A percentile compares a stretch with the other conserved stretches of the same genome.
Evolutionary conservation across 2,888 invertebrate species (phyloP).

Genomic region (Julus scandinavius): DNA sequence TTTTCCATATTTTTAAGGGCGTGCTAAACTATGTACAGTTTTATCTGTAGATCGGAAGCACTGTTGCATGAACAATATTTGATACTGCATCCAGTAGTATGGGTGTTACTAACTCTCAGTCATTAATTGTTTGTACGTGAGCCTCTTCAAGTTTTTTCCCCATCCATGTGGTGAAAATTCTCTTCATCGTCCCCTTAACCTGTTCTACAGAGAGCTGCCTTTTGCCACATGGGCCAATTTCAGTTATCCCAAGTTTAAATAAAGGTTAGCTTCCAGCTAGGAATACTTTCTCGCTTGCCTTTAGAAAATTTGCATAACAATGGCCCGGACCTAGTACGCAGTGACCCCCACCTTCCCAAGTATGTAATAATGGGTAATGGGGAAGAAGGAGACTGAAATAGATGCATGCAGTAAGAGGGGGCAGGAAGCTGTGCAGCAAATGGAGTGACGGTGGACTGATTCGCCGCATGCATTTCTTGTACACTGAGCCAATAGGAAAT

Average conservation of each 20-base stretch:
- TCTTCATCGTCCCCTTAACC: too few species aligned
- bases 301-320: background rate
- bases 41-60: too few species aligned
- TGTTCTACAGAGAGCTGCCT: too few species aligned
- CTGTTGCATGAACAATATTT: too few species aligned
- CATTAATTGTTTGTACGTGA: too few species aligned
- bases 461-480: too few species aligned
- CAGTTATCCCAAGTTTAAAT: background rate
- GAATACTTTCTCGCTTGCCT: background rate
- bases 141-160: too few species aligned
- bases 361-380: background rate
- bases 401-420: background rate
- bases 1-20: too few species aligned
- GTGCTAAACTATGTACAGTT: too few species aligned
- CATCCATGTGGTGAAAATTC: too few species aligned
- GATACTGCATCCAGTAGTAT: too few species aligned
- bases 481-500: slow-evolving; percentile 5
- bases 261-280: background rate
- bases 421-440: background rate
- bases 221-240: background rate
- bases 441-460: slow-evolving; percentile 46
- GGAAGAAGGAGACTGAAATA: background rate
- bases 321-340: background rate
- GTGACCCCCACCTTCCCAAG: background rate
- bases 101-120: too few species aligned